Percentiles rank a stretch among this genome's conserved stretches.
Evolutionary conservation across 2,113 vertebrate genomes (phyloP).

Genomic region (Saguinus imperator): DNA sequence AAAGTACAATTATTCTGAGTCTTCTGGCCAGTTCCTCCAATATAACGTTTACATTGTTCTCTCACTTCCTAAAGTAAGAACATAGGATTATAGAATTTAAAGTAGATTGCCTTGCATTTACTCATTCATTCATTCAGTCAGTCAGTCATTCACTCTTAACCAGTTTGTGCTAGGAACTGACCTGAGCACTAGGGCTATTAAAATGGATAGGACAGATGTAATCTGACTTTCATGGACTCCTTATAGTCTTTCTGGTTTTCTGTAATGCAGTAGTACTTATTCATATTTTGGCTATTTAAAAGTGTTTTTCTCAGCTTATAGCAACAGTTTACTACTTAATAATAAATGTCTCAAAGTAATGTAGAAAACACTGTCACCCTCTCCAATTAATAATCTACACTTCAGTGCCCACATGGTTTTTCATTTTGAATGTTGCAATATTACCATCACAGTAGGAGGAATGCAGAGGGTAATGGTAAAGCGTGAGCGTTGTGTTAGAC

Average conservation of each 20-base stretch:
- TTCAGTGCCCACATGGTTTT: neutral
- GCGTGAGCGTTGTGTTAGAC: neutral
- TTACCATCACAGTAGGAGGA: too few species aligned
- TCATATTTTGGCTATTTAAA: neutral
- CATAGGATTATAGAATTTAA: neutral
- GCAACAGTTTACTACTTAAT: neutral
- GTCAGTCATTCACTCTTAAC: neutral
- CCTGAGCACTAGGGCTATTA: neutral
- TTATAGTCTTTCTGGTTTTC: neutral
- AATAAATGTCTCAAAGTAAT: neutral
- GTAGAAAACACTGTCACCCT: accelerated
- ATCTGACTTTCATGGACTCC: neutral
- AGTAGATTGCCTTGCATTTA: accelerated
- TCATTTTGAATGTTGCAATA: neutral
- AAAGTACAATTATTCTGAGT: neutral
- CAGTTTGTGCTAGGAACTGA: neutral
- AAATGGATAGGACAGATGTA: neutral
- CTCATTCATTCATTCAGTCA: neutral
- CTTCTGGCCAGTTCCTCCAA: neutral
- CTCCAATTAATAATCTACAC: accelerated
- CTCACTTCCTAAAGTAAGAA: neutral
- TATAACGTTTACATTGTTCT: accelerated
- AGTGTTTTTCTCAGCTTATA: neutral
- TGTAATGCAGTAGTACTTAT: neutral
- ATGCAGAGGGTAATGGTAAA: too few species aligned